Evolutionary conservation across 1,140 invertebrate genomes (phyloP).

Genomic region (Arctopsyche grandis): DNA sequence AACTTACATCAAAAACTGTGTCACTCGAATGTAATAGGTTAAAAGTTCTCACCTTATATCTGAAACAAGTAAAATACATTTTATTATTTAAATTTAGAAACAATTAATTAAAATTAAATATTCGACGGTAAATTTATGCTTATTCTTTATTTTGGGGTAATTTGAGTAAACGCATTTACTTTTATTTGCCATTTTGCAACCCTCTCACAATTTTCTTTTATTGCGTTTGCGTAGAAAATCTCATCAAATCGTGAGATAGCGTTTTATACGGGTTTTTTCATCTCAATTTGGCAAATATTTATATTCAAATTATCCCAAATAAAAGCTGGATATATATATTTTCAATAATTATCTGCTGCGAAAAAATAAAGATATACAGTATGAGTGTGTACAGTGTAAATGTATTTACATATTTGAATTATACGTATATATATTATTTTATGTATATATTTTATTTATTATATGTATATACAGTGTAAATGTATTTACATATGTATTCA

Average conservation of each 20-base stretch:
- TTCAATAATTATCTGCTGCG: no score
- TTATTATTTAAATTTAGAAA: not conserved
- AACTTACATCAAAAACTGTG: not conserved
- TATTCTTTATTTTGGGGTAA: not conserved
- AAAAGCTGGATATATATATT: no score
- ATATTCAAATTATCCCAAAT: no score
- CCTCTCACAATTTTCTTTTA: slow-evolving; percentile 19
- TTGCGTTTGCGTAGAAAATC: not conserved
- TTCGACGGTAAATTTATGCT: not conserved
- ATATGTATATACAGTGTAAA: no score
- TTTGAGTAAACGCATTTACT: slow-evolving; percentile 3
- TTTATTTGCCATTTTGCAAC: slow-evolving; percentile 18
- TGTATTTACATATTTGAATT: no score
- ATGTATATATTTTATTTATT: no score
- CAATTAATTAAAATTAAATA: slow-evolving; percentile 1
- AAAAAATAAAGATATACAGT: no score
- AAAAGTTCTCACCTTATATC: slow-evolving; percentile 11
- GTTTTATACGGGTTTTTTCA: not conserved
- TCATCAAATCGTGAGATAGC: not conserved
- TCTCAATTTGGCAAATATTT: no score
- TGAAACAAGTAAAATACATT: not conserved
- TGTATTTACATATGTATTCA: no score
- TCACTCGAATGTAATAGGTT: not conserved
- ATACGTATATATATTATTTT: no score
- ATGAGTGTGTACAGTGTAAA: no score